Evolutionary conservation across 2,888 invertebrate species (phyloP).

Genomic region (Embidobia sp.): DNA sequence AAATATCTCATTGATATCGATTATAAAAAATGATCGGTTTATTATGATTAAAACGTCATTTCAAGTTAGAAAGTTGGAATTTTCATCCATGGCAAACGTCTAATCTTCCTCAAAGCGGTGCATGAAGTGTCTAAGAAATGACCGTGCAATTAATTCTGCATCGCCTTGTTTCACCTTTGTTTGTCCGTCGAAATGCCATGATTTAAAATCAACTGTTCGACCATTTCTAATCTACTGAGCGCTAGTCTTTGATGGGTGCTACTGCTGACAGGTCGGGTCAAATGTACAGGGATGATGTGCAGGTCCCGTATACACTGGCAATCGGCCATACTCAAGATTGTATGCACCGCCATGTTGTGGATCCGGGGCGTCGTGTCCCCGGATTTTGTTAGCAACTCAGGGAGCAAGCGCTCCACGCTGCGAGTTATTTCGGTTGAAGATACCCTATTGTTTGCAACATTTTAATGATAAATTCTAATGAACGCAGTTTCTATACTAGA

Average conservation of each 20-base stretch:
- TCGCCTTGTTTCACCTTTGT: conserved; percentile 84
- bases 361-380: conserved; percentile 94
- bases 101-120: conserved; percentile 58
- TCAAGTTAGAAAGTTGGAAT: neutral
- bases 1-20: no score
- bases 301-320: conserved; percentile 91
- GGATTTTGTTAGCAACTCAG: conserved; percentile 91
- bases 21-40: no score
- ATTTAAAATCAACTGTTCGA: conserved; percentile 91
- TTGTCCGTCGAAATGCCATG: conserved; percentile 94
- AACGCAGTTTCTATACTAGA: no score
- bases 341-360: conserved; percentile 93
- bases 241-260: conserved; percentile 93
- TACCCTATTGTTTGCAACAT: no score
- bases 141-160: conserved; percentile 10
- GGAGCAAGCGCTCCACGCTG: conserved; percentile 91
- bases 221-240: conserved; percentile 92
- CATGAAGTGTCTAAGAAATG: conserved; percentile 13
- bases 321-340: conserved; percentile 92
- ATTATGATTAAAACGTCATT: no score
- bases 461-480: no score
- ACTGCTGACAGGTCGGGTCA: conserved; percentile 91
- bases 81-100: conserved; percentile 49
- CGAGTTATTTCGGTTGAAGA: conserved; percentile 91
- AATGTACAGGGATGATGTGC: conserved; percentile 91